Percentiles rank a stretch among this genome's conserved stretches.
phyloP scores from a whole-genome alignment of 2,888 invertebrate genomes.

The Argyra leucocephala region DNA sequence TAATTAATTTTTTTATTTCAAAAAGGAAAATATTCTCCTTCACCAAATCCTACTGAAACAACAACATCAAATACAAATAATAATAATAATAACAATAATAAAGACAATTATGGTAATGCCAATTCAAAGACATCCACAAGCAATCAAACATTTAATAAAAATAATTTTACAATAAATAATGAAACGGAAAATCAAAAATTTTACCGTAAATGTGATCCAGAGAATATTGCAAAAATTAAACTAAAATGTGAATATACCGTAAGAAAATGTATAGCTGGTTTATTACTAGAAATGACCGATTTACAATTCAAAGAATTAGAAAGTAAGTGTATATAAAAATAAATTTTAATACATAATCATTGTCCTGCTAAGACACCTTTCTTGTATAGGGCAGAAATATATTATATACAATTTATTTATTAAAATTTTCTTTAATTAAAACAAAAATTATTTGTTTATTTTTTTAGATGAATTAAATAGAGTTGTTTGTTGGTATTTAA shows the following conservation, averaged over 20 bases:
- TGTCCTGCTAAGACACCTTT: too few species aligned
- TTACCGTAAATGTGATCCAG: slow-evolving; percentile 71
- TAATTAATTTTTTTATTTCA: not conserved
- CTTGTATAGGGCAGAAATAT: too few species aligned
- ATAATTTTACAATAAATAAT: slow-evolving; percentile 3
- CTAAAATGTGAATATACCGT: slow-evolving; percentile 64
- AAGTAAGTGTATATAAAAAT: slow-evolving; percentile 47
- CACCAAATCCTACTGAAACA: not conserved
- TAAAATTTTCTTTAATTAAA: not conserved
- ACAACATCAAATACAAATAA: too few species aligned
- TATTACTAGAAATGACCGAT: slow-evolving; percentile 67
- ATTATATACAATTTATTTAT: too few species aligned
- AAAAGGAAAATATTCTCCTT: not conserved
- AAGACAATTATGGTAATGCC: not conserved
- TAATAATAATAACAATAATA: not conserved
- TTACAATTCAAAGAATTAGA: slow-evolving; percentile 80
- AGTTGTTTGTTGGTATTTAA: slow-evolving; percentile 84
- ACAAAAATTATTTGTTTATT: not conserved
- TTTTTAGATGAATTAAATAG: slow-evolving; percentile 72
- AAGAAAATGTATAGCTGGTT: slow-evolving; percentile 71
- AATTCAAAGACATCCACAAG: not conserved
- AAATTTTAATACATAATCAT: too few species aligned
- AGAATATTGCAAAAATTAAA: slow-evolving; percentile 64
- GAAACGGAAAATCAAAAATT: slow-evolving; percentile 49
- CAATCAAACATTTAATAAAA: not conserved